Base-by-base conservation (phyloP, 2,113 vertebrate species). In the Triplophysa siluroides region DNA sequence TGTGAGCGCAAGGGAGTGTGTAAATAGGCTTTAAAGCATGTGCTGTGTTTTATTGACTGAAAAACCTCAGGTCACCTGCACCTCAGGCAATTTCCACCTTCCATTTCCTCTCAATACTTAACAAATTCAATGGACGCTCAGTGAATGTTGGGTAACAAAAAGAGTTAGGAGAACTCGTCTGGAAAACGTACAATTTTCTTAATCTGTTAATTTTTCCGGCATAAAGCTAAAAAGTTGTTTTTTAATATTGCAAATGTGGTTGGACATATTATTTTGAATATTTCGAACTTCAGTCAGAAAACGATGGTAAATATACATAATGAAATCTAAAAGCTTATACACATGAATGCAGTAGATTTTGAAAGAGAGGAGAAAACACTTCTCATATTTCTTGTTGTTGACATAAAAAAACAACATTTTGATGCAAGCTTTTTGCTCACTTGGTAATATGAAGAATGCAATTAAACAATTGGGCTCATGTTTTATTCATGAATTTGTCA, bases 21-120 rank as follows among this genome's bases (percentile, higher is more conserved):
- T 70, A 82, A 87, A 88, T 85, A 78, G 84, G 41, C 76, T 86
- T 85, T 86, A 84, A 84, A 80, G 81, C 78, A 82, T 81, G 84
- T 76, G 69, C 60, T 62, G 72, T 84, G 85, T 70, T 85, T 83
- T 83, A 85, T 83, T 81, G 70, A 81, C 69, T 83, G 66, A 68
- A 78, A 81, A 83, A 79, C 72, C 79, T 79, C 54, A 76, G 79
- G 81, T 83, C 75, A 68, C 70, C 64, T 61, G 33, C 79, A 84
- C 80, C 67, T 78, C 83, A 78, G 83, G 83, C 76, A 65, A 68
- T 84, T 84, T 84, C 83, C 83, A 84, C 80, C 80, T 79, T 68
- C 52, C 74, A 61, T 75, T 75, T 78, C 74, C 61, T 24, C 23
- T 65, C 74, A 76, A 65, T 76, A 65, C 74, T 76, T 76, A 76